Conservation (phyloP, 2,888 invertebrate species). For the Exephanes ischioxanthus region DNA sequence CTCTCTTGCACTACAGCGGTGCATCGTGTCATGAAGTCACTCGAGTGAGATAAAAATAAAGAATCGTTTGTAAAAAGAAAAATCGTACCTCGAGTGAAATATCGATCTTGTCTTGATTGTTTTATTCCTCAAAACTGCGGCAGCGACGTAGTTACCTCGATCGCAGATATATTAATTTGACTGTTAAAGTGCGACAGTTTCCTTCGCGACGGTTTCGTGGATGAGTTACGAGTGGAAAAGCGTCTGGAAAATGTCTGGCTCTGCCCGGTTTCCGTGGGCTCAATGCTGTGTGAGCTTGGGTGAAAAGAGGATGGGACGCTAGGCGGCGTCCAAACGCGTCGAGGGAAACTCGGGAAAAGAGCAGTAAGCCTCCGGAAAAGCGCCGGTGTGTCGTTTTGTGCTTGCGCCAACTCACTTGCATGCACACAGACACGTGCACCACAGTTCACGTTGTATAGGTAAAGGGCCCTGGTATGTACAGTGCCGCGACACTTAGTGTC, state of each 20-base stretch:
- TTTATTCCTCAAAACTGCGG: no score
- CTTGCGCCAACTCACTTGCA: slow-evolving; percentile 30
- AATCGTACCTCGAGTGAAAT: no score
- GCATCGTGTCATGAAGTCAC: no score
- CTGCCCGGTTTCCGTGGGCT: not conserved
- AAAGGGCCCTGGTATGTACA: not conserved
- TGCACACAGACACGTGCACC: not conserved
- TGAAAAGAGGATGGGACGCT: slow-evolving; percentile 27
- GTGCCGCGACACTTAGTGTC: slow-evolving; percentile 19
- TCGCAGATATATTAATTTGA: not conserved
- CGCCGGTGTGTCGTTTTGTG: slow-evolving; percentile 55
- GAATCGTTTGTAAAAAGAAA: no score
- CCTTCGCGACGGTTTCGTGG: not conserved
- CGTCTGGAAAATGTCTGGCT: slow-evolving; percentile 7
- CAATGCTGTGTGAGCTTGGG: slow-evolving; percentile 2
- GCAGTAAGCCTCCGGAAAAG: slow-evolving; percentile 58
- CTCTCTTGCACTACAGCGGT: no score
- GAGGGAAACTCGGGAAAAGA: slow-evolving; percentile 58
- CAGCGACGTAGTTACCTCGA: not conserved
- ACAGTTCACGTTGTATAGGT: not conserved
- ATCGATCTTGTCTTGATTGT: no score
- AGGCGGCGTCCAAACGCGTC: not conserved
- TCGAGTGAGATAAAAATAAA: no score
- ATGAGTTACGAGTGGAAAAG: not conserved
- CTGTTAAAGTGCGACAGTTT: not conserved